Evolutionary conservation across 2,113 vertebrate species (phyloP).

Genomic region (Hippocampus comes): DNA sequence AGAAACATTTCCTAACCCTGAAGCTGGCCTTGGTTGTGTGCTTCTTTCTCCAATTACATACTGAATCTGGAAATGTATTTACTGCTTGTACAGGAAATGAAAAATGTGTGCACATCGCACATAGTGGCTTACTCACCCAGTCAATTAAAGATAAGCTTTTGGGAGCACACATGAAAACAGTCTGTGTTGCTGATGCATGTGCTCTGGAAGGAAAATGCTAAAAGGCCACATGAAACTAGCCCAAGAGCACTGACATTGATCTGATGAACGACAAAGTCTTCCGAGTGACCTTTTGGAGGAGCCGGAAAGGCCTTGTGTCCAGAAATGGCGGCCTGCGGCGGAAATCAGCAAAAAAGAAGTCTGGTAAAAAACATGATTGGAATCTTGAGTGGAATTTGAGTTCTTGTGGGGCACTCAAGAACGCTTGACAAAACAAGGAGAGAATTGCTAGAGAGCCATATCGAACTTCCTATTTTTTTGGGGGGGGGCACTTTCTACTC

Average conservation of each 20-base stretch:
- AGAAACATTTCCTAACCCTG: conserved; percentile 19
- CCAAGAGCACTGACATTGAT: neutral
- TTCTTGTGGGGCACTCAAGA: conserved; percentile 5
- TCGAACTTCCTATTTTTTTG: too few species aligned
- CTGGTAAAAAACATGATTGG: conserved; percentile 20
- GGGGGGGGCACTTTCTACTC: neutral
- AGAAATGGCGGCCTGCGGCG: neutral
- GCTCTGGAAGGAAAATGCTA: conserved; percentile 12
- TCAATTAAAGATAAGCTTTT: conserved; percentile 36
- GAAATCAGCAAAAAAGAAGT: neutral
- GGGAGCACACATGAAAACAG: conserved; percentile 36
- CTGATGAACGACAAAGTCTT: neutral
- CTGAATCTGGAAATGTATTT: neutral
- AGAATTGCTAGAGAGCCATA: conserved; percentile 1
- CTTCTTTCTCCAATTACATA: neutral
- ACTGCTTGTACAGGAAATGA: conserved; percentile 1
- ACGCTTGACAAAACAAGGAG: neutral
- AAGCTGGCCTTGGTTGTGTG: conserved; percentile 1
- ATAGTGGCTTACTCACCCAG: conserved; percentile 24
- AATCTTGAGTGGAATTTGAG: conserved; percentile 30
- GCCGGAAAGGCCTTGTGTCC: conserved; percentile 3
- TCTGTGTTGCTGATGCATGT: conserved; percentile 7
- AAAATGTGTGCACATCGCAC: neutral
- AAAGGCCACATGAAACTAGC: conserved; percentile 33
- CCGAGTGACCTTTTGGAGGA: neutral